These are phyloP conservation scores for Meliscaeva auricollis DNA, from an alignment of 2,888 invertebrate species.

Conservation along the genomic window DNA sequence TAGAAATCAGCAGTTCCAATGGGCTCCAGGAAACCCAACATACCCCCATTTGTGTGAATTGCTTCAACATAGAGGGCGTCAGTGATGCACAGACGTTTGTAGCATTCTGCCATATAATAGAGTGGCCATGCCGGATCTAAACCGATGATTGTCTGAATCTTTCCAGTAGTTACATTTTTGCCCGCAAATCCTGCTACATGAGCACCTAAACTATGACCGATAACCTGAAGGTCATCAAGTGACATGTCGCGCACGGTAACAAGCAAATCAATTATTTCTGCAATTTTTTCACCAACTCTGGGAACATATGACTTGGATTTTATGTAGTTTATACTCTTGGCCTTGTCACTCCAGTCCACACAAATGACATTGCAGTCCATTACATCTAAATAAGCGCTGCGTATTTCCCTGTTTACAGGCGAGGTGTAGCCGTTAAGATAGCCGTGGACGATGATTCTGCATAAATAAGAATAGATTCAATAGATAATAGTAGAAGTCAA, in stretches of 20 bases:
- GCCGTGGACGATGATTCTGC: conserved; percentile 84
- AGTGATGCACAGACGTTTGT: conserved; percentile 77
- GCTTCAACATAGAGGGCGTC: conserved; percentile 82
- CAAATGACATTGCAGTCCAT: conserved; percentile 86
- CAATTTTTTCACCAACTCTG: conserved; percentile 80
- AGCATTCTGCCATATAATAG: conserved; percentile 58
- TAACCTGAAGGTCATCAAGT: conserved; percentile 84
- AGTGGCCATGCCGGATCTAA: conserved; percentile 82
- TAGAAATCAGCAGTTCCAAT: conserved; percentile 85
- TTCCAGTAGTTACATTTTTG: conserved; percentile 85
- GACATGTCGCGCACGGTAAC: conserved; percentile 84
- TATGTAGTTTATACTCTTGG: not conserved
- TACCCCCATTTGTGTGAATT: conserved; percentile 81
- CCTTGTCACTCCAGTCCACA: conserved; percentile 85
- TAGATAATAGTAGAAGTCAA: too few relatives aligned
- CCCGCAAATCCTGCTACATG: conserved; percentile 85
- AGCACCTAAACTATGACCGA: conserved; percentile 85
- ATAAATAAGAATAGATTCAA: too few relatives aligned
- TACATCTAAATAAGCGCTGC: conserved; percentile 85
- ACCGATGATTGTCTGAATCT: conserved; percentile 86
- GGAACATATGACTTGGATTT: conserved; percentile 67
- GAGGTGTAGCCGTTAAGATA: conserved; percentile 86
- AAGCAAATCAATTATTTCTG: conserved; percentile 82
- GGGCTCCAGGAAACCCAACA: conserved; percentile 80
- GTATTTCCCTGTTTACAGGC: conserved; percentile 77